A percentile compares a stretch with the other conserved stretches of the same genome.
phyloP scores from a whole-genome alignment of 2,888 invertebrate species.

The Apotomis turbidana region DNA sequence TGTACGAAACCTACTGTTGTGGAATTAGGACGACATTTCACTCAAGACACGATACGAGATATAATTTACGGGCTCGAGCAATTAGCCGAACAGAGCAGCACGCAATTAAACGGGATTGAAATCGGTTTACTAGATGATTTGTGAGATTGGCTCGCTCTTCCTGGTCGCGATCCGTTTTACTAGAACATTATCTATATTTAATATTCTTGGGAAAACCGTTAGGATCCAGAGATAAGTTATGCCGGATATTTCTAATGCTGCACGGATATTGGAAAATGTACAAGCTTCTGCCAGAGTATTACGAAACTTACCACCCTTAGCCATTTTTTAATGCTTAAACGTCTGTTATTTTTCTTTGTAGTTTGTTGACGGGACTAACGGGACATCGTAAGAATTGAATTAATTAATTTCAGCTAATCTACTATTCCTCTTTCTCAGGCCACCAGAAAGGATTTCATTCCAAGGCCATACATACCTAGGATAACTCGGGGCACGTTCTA shows the following conservation, averaged over 20 bases:
- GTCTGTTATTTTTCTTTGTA: too few relatives aligned
- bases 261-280: too few relatives aligned
- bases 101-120: constrained; percentile 25
- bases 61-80: constrained; percentile 25
- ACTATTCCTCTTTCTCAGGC: too few relatives aligned
- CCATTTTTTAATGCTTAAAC: too few relatives aligned
- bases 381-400: background rate
- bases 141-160: constrained; percentile 18
- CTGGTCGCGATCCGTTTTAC: constrained; percentile 15
- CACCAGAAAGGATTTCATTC: too few relatives aligned
- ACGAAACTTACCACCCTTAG: too few relatives aligned
- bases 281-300: too few relatives aligned
- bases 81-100: constrained; percentile 16
- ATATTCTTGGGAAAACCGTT: constrained; percentile 9
- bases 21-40: constrained; percentile 17
- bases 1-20: background rate
- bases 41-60: background rate
- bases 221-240: background rate
- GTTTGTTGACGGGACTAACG: too few relatives aligned
- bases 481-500: too few relatives aligned
- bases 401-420: too few relatives aligned
- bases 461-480: too few relatives aligned
- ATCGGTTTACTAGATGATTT: constrained; percentile 31
- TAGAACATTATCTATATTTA: constrained; percentile 19
- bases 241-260: background rate